These are phyloP conservation scores for Dendrocincla fuliginosa DNA, from an alignment of 2,797 vertebrate species.

Conservation along the genomic window DNA sequence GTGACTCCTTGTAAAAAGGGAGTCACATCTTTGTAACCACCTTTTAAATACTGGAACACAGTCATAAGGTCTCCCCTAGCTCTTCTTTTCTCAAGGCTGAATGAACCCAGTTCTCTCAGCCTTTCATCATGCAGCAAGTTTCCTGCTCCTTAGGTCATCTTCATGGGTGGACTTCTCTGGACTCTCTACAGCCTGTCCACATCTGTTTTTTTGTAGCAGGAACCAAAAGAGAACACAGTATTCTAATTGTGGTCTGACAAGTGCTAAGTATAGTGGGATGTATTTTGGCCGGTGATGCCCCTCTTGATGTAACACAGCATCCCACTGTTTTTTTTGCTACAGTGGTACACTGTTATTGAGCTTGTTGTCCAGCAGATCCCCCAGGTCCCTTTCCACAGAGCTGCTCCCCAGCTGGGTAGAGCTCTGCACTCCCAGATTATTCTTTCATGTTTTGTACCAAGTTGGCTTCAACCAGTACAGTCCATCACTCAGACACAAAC, in stretches of 20 bases:
- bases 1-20: not conserved
- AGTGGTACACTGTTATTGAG: not conserved
- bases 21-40: not conserved
- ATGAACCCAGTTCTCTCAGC: not conserved
- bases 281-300: not conserved
- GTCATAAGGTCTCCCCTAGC: not conserved
- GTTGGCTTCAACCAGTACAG: not conserved
- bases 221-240: not conserved
- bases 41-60: not conserved
- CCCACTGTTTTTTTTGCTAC: not conserved
- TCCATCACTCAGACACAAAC: not conserved
- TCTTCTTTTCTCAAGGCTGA: not conserved
- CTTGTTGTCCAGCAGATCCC: not conserved
- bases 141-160: not conserved
- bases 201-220: not conserved
- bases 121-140: not conserved
- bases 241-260: not conserved
- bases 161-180: not conserved
- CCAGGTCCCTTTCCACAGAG: not conserved
- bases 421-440: not conserved
- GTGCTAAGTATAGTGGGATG: not conserved
- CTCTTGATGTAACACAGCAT: not conserved
- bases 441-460: not conserved
- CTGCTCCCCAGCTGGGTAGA: not conserved
- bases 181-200: not conserved